These are phyloP conservation scores for Propithecus deckenii DNA, from an alignment of 2,797 vertebrate genomes.

Conservation along the genomic window DNA sequence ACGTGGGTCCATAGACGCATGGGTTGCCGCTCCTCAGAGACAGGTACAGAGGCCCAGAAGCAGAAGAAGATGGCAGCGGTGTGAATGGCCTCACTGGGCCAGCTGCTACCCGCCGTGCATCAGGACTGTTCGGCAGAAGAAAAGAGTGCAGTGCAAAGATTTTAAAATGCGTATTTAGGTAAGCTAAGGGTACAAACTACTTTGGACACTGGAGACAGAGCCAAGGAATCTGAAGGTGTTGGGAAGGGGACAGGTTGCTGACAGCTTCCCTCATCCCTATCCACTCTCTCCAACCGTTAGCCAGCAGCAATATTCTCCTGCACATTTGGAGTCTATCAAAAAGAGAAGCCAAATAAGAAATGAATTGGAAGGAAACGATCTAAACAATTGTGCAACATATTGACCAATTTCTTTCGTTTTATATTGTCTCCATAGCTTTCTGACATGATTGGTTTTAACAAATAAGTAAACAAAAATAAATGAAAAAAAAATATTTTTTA, in stretches of 20 bases:
- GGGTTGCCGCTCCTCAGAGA: neutral
- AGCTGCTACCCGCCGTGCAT: too few relatives aligned
- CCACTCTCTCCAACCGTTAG: neutral
- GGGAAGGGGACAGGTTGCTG: neutral
- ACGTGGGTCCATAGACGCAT: fast-evolving
- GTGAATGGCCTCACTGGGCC: neutral
- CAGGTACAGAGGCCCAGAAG: neutral
- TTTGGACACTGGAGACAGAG: neutral
- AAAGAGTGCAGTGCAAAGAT: neutral
- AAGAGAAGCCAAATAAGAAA: neutral
- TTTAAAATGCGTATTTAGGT: neutral
- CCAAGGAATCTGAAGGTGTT: neutral
- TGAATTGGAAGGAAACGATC: conserved; percentile 10
- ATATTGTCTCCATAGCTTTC: conserved; percentile 6
- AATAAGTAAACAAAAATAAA: conserved; percentile 35
- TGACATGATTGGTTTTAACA: neutral
- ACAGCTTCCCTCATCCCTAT: neutral
- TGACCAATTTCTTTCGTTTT: conserved; percentile 32
- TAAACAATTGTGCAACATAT: neutral
- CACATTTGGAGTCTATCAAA: neutral
- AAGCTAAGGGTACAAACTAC: neutral
- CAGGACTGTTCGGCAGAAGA: neutral
- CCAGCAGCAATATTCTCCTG: neutral
- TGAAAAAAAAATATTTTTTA: neutral
- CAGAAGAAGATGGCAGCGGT: neutral